Evolutionary conservation across 2,113 vertebrate species (phyloP).

Genomic region (Mirza zaza): DNA sequence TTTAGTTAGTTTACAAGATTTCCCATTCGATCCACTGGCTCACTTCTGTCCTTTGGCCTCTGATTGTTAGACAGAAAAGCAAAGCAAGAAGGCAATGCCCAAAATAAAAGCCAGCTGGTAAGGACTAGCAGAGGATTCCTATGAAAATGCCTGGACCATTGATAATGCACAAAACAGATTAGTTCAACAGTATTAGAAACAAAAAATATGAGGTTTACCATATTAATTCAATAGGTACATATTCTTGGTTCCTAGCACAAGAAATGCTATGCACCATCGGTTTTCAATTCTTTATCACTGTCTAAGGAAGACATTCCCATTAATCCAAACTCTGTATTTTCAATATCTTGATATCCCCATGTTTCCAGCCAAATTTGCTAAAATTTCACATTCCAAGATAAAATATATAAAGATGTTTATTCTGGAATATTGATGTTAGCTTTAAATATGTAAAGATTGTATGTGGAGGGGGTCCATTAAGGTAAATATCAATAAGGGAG

Average conservation of each 20-base stretch:
- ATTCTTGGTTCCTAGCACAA: constrained; percentile 13
- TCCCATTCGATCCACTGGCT: not conserved
- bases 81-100: not conserved
- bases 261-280: not conserved
- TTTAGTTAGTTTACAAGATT: not conserved
- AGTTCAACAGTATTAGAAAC: not conserved
- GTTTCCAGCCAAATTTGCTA: not conserved
- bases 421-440: not conserved
- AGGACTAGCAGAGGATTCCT: not conserved
- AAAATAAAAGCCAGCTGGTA: not conserved
- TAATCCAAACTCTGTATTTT: not conserved
- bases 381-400: constrained; percentile 11
- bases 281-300: not conserved
- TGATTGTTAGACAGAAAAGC: not conserved
- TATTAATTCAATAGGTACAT: not conserved
- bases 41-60: constrained; percentile 8
- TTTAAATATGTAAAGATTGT: not conserved
- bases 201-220: not conserved
- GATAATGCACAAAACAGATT: not conserved
- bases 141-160: not conserved
- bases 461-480: not conserved
- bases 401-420: not conserved
- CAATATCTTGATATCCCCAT: not conserved
- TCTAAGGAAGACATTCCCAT: not conserved
- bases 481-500: not conserved